These are phyloP conservation scores for Saturnia japonica DNA, from an alignment of 2,888 invertebrate genomes.

Conservation along the genomic window DNA sequence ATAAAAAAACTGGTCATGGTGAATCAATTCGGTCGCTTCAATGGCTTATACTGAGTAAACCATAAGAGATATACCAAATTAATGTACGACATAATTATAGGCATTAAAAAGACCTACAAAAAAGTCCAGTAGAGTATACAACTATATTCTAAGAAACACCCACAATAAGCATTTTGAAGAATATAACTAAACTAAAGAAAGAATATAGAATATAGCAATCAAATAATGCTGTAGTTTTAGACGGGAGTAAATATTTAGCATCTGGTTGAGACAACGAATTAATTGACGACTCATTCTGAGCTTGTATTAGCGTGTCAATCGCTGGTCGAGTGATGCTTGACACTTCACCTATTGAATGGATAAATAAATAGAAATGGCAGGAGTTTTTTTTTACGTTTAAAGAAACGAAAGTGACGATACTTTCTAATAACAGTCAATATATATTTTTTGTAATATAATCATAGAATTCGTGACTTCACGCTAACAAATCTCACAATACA, in stretches of 20 bases:
- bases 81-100: too few relatives aligned
- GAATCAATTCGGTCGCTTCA: too few relatives aligned
- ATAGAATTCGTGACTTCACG: neutral
- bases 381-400: neutral
- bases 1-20: too few relatives aligned
- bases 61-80: too few relatives aligned
- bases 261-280: neutral
- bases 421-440: conserved; percentile 5
- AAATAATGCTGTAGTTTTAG: neutral
- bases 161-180: too few relatives aligned
- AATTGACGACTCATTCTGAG: neutral
- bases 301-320: neutral
- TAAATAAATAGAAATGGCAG: neutral
- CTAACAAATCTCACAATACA: neutral
- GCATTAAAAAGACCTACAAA: too few relatives aligned
- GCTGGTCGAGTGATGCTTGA: neutral
- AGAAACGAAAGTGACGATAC: neutral
- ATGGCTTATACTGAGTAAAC: too few relatives aligned
- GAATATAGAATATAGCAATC: too few relatives aligned
- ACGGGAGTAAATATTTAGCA: neutral
- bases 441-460: neutral
- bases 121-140: too few relatives aligned
- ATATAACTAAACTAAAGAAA: too few relatives aligned
- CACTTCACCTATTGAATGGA: neutral
- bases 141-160: too few relatives aligned